Conservation (phyloP, 2,888 invertebrate species). For the Tipula helvola region DNA sequence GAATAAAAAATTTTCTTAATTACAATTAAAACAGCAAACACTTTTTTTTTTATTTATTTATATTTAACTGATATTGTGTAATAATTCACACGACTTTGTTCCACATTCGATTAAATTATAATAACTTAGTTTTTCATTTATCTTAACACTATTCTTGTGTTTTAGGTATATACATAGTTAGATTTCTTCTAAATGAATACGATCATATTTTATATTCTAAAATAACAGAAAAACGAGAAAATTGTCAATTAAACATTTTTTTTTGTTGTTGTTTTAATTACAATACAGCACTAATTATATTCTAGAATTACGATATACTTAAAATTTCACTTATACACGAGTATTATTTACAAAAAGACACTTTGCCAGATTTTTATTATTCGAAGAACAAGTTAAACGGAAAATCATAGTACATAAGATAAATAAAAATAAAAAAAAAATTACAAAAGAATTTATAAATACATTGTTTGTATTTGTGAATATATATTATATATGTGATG, state of each 20-base stretch:
- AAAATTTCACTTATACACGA: background rate
- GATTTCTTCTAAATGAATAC: background rate
- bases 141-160: background rate
- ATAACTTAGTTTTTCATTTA: background rate
- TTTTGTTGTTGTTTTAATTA: background rate
- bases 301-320: background rate
- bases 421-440: background rate
- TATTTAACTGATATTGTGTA: background rate
- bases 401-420: background rate
- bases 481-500: background rate
- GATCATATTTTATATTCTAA: background rate
- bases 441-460: background rate
- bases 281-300: background rate
- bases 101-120: background rate
- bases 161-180: background rate
- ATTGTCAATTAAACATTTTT: background rate
- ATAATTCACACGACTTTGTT: constrained; percentile 7
- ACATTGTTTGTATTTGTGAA: background rate
- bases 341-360: background rate
- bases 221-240: background rate
- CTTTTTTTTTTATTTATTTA: background rate
- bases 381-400: background rate
- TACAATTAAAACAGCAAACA: background rate
- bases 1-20: background rate
- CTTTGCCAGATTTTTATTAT: background rate